These are phyloP conservation scores for Herpetotheres cachinnans DNA, from an alignment of 2,113 vertebrate genomes.

Conservation along the genomic window DNA sequence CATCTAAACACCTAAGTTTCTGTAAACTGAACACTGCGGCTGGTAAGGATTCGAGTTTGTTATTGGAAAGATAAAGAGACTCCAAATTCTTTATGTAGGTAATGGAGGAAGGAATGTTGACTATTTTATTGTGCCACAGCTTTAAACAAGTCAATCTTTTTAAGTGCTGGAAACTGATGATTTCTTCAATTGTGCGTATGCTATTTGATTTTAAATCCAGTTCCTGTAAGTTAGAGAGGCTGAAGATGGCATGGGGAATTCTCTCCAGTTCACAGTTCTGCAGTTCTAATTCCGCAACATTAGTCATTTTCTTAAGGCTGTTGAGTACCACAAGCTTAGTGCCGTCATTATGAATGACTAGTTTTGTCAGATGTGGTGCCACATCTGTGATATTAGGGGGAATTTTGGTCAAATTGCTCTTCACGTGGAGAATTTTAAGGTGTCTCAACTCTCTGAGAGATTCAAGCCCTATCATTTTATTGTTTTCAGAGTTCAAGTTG, in stretches of 20 bases:
- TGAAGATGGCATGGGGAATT: constrained; percentile 98
- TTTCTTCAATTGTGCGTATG: constrained; percentile 96
- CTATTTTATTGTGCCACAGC: constrained; percentile 98
- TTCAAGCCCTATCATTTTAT: constrained; percentile 98
- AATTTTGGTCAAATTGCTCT: constrained; percentile 98
- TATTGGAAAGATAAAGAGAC: constrained; percentile 93
- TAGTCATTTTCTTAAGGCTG: constrained; percentile 98
- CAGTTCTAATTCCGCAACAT: constrained; percentile 91
- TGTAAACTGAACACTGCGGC: constrained; percentile 89
- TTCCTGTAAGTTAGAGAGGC: constrained; percentile 94
- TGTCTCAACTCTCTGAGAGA: constrained; percentile 93
- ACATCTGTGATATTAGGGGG: constrained; percentile 97
- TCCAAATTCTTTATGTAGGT: constrained; percentile 94
- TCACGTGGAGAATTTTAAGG: constrained; percentile 91
- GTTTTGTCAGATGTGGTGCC: constrained; percentile 90
- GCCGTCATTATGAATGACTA: constrained; percentile 96
- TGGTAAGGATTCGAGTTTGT: constrained; percentile 94
- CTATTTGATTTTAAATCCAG: constrained; percentile 97
- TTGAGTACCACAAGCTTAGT: constrained; percentile 96
- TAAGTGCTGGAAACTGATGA: constrained; percentile 98
- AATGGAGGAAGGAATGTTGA: constrained; percentile 91
- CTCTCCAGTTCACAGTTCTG: constrained; percentile 97
- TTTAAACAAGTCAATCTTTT: constrained; percentile 96
- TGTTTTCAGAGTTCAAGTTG: constrained; percentile 98
- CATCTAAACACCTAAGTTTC: constrained; percentile 92